Percentiles rank a stretch among this genome's conserved stretches.
Conservation (phyloP, 2,113 vertebrate genomes). For the Larimichthys polyactis region DNA sequence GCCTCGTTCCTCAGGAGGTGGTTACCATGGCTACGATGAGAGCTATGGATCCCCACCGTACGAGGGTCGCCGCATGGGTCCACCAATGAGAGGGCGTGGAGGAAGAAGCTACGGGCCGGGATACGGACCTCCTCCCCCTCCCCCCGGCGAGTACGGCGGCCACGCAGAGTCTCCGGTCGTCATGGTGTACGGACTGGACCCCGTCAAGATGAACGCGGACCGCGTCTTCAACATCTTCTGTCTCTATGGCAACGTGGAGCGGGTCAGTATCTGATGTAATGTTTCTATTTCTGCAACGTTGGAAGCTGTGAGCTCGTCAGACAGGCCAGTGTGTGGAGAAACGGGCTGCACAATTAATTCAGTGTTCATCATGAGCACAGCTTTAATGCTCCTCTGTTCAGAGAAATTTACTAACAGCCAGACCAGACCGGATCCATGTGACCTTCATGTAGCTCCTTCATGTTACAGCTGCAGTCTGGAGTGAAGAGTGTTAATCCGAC, state of each 20-base stretch:
- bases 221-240: slow-evolving; percentile 95
- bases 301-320: too few relatives aligned
- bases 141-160: slow-evolving; percentile 89
- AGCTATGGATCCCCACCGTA: slow-evolving; percentile 90
- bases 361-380: too few relatives aligned
- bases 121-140: slow-evolving; percentile 91
- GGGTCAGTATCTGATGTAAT: slow-evolving; percentile 82
- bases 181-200: slow-evolving; percentile 93
- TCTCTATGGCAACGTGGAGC: slow-evolving; percentile 94
- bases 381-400: too few relatives aligned
- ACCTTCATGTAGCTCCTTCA: too few relatives aligned
- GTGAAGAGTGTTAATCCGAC: too few relatives aligned
- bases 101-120: slow-evolving; percentile 82
- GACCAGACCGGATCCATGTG: too few relatives aligned
- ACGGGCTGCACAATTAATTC: too few relatives aligned
- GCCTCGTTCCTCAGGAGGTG: slow-evolving; percentile 80
- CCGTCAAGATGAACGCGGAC: slow-evolving; percentile 93
- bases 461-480: too few relatives aligned
- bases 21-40: slow-evolving; percentile 93
- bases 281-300: not conserved
- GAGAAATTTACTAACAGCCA: too few relatives aligned
- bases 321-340: too few relatives aligned
- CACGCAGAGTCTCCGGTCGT: slow-evolving; percentile 93
- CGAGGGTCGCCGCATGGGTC: slow-evolving; percentile 92
- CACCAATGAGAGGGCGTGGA: slow-evolving; percentile 88